These are phyloP conservation scores for Trichonephila clavata DNA, from an alignment of 1,140 invertebrate genomes.

Conservation along the genomic window DNA sequence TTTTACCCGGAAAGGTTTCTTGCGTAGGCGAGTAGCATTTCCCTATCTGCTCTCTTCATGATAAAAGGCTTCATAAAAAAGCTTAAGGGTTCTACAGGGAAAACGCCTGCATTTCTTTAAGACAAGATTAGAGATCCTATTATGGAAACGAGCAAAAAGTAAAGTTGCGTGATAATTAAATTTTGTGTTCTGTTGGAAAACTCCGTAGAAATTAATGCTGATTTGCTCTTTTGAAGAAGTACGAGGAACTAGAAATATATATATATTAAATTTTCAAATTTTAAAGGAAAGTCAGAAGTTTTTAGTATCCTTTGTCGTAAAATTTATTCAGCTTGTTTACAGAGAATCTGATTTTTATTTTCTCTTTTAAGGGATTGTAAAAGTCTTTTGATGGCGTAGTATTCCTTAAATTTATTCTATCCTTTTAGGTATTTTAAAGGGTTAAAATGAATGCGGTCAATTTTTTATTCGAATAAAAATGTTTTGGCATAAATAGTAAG, in stretches of 20 bases:
- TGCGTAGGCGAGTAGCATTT: background rate
- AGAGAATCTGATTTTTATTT: background rate
- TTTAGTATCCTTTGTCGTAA: background rate
- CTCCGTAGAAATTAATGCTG: background rate
- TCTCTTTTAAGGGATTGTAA: background rate
- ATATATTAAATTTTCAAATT: constrained; percentile 12
- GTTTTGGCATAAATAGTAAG: too few species aligned
- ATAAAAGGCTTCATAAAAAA: constrained; percentile 9
- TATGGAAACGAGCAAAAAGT: constrained; percentile 23
- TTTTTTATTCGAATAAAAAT: too few species aligned
- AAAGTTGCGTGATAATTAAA: constrained; percentile 5
- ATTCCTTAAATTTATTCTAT: too few species aligned
- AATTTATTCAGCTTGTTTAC: background rate
- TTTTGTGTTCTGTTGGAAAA: background rate
- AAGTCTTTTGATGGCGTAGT: background rate
- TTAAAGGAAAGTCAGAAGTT: background rate
- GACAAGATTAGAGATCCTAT: constrained; percentile 31
- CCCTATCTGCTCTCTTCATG: background rate
- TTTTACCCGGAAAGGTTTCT: background rate
- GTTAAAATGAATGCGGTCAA: too few species aligned
- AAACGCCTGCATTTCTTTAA: background rate
- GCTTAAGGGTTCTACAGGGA: background rate
- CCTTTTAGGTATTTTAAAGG: too few species aligned
- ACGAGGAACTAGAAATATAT: background rate
- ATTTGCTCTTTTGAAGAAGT: background rate